A percentile compares a stretch with the other conserved stretches of the same genome.
Conservation (phyloP, 2,797 vertebrate genomes). For the Buphagus erythrorhynchus region DNA sequence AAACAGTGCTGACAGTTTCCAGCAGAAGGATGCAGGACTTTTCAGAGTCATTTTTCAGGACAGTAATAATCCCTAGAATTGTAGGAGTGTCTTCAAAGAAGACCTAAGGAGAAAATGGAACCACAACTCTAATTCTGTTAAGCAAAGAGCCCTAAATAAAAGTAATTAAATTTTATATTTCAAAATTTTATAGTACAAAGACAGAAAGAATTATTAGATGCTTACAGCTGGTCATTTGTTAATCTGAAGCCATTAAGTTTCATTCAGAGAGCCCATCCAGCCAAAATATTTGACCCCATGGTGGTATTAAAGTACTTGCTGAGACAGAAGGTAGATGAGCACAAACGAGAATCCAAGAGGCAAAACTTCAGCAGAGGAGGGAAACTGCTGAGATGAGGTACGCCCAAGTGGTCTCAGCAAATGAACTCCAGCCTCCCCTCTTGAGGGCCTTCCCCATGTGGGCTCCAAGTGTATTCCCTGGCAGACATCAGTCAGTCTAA, state of each 20-base stretch:
- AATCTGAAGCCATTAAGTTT: not conserved
- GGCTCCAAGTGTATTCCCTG: not conserved
- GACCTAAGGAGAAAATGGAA: not conserved
- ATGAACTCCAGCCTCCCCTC: not conserved
- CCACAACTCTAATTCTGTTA: not conserved
- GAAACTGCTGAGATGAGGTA: not conserved
- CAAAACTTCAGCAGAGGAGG: not conserved
- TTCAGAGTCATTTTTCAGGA: not conserved
- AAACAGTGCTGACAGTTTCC: not conserved
- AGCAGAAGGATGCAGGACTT: not conserved
- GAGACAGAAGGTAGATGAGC: not conserved
- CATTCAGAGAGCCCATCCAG: not conserved
- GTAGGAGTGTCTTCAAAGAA: not conserved
- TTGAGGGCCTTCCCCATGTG: not conserved
- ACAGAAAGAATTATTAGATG: not conserved
- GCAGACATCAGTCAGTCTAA: not conserved
- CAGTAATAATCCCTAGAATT: not conserved
- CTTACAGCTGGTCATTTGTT: not conserved
- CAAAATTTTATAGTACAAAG: not conserved
- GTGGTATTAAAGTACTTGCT: not conserved
- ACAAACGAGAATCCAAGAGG: not conserved
- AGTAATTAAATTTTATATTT: not conserved
- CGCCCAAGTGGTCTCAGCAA: not conserved
- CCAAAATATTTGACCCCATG: not conserved
- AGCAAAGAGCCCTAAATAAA: not conserved